Evolutionary conservation across 2,888 invertebrate genomes (phyloP).

Genomic region (Ryuthela nishihirai): DNA sequence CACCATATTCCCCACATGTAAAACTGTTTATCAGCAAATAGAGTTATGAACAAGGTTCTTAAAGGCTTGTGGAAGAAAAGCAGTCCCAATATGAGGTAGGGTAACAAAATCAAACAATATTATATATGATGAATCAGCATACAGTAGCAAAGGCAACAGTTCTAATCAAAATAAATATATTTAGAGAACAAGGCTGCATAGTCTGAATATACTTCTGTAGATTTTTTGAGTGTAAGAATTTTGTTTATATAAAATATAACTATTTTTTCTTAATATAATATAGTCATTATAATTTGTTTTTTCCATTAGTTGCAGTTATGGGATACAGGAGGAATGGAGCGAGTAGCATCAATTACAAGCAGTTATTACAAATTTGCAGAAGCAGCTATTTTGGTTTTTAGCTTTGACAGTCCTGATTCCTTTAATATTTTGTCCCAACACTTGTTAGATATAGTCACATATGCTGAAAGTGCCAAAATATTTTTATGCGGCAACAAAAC

Average conservation of each 20-base stretch:
- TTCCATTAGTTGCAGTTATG: constrained; percentile 77
- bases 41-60: no score
- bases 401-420: constrained; percentile 83
- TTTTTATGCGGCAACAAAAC: constrained; percentile 90
- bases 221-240: neutral
- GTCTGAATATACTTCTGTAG: no score
- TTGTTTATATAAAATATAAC: neutral
- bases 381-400: constrained; percentile 87
- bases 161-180: no score
- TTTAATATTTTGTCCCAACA: constrained; percentile 90
- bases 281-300: no score
- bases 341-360: constrained; percentile 90
- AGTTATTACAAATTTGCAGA: constrained; percentile 95
- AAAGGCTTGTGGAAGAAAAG: no score
- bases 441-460: constrained; percentile 85
- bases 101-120: no score
- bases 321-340: constrained; percentile 97
- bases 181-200: no score
- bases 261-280: constrained; percentile 21
- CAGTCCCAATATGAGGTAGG: no score
- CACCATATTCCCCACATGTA: no score
- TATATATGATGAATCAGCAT: no score
- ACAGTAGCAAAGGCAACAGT: no score
- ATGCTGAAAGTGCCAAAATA: constrained; percentile 92
- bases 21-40: no score